A percentile compares a stretch with the other conserved stretches of the same genome.
These are phyloP conservation scores for Mormyrus lacerda DNA, from an alignment of 2,113 vertebrate species.

Conservation along the genomic window DNA sequence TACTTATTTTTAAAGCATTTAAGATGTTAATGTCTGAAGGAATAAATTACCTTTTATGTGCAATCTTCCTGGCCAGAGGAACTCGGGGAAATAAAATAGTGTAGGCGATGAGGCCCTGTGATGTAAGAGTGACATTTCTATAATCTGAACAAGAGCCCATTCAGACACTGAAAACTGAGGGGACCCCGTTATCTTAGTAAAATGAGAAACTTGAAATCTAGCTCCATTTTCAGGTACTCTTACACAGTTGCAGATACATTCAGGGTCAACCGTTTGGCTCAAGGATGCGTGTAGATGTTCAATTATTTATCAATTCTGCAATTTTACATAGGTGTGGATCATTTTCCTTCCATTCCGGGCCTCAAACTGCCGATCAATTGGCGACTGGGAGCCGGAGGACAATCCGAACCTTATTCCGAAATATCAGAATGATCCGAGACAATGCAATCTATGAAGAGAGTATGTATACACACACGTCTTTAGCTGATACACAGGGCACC, in stretches of 20 bases:
- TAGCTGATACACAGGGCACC: not conserved
- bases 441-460: not conserved
- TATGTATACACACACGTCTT: not conserved
- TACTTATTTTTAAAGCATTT: not conserved
- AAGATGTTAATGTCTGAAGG: not conserved
- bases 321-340: not conserved
- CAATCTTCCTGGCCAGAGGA: not conserved
- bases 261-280: not conserved
- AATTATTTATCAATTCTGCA: not conserved
- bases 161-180: not conserved
- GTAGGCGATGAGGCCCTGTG: not conserved
- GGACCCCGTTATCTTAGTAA: not conserved
- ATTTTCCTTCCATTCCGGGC: not conserved
- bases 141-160: not conserved
- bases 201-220: not conserved
- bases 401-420: not conserved
- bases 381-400: not conserved
- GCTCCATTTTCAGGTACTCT: not conserved
- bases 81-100: not conserved
- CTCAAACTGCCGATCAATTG: not conserved
- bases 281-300: not conserved
- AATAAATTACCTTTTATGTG: not conserved
- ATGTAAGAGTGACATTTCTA: not conserved
- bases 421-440: not conserved
- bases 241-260: not conserved